These are phyloP conservation scores for Brachypteracias leptosomus DNA, from an alignment of 2,113 vertebrate species.

Conservation along the genomic window DNA sequence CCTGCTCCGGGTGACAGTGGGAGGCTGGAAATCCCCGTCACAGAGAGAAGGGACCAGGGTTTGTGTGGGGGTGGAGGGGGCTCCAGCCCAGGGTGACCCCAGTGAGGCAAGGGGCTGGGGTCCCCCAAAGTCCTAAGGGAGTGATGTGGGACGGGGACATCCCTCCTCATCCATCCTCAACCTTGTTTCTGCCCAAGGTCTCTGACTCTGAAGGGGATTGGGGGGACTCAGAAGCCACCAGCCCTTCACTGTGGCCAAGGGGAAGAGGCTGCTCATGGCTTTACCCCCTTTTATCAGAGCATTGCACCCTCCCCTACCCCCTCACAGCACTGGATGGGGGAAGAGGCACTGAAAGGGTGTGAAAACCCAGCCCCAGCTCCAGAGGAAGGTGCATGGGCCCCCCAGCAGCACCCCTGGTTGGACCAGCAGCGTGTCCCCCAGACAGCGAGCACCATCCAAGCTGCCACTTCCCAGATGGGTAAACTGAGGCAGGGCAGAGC, in stretches of 20 bases:
- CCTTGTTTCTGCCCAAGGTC: neutral
- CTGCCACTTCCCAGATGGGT: neutral
- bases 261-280: neutral
- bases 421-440: neutral
- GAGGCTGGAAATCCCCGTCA: neutral
- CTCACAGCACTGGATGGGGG: accelerated
- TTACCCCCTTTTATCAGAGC: accelerated
- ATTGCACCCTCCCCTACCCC: neutral
- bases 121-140: neutral
- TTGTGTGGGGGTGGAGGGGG: accelerated
- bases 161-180: neutral
- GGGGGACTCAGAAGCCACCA: neutral
- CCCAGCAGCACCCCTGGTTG: neutral
- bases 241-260: accelerated
- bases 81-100: neutral
- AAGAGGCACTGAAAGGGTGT: neutral
- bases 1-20: neutral
- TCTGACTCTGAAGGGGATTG: neutral
- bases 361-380: neutral
- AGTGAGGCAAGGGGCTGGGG: accelerated
- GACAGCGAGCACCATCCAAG: accelerated
- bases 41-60: neutral
- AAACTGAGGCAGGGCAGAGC: too few relatives aligned
- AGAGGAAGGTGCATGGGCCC: neutral
- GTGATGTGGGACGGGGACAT: accelerated